Base-by-base conservation (phyloP, 2,888 invertebrate genomes). In the Campoplex nolae region DNA sequence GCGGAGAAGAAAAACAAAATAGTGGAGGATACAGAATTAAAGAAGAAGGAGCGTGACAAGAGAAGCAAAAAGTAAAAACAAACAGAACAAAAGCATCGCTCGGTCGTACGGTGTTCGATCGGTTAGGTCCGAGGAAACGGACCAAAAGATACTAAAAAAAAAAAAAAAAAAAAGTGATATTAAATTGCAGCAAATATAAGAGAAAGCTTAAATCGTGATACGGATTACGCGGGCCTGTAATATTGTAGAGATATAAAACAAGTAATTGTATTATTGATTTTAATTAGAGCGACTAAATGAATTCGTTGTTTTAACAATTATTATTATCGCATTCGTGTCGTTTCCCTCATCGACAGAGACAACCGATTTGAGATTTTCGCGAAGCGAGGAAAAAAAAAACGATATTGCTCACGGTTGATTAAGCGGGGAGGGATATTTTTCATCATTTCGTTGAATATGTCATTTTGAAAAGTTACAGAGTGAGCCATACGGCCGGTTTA, bases 81-180 rank as follows among this genome's bases (percentile, higher is more conserved):
- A 54, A 54, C 32, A 42, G 7, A 42, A 9, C 7, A 42, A 3
- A 54, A 23, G 35, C 54, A 51, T 74, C 54, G 68, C 67, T 45
- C 75, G 42, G 73, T 84, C 84, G 82, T 87, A 82, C 78, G 75
- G 23, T 74, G 58, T 84, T 79, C 54, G 38, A 51, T 65, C 74
- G 78, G 62, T 84, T 82, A 80, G 82, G 84, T 87, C 82, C 74
- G 65, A 32, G 45, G n/a, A 58, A 32, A 68, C 42, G 80, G 75
- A 80, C 75, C 67, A 80, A 80, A 75, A 3, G 16, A 18, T 35
- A 65, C 11, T 32, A 35, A 35, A 16, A 65, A 32, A 11, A 32
- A 35, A 35, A 16, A 65, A 32, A 11, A 32, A 42, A n/a, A 68
- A 68, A 68, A 42, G 42, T 68, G 68, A 68, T 68, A 68, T 68